Evolutionary conservation across 2,888 invertebrate genomes (phyloP), one percentile per base, ranked within the genome.

Genomic region (Drosophila mayaguana): DNA sequence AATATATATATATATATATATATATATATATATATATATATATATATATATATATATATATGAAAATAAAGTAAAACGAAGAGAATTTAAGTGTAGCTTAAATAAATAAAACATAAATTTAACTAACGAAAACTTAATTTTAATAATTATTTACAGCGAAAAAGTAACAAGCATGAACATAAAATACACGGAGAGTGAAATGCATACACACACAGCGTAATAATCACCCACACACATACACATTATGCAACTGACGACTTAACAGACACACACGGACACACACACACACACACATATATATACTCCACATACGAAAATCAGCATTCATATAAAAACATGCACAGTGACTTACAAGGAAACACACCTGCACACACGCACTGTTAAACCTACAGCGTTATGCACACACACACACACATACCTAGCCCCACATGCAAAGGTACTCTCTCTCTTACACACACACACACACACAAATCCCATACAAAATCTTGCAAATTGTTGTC

Each of bases 81-180:
- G 28, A 46, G 1, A 12, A 6, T 43, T 46, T 46, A 50, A 28
- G 32, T 32, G 18, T 50, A 50, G 50, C 18, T 18, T 32, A 32
- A 50, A 50, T 48, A 50, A 50, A 50, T 34, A 50, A 32, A 50
- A 79, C 71, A 64, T 81, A 56, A 56, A 68, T 65, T 81, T 60
- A 60, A 64, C 36, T 67, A 78, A 67, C 46, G 54, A 57, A 72
- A 70, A 72, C 63, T 66, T 72, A 67, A 83, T 78, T 79, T 81
- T 50, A 46, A 78, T 60, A 72, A 75, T 85, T 83, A 72, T 83
- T 87, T 82, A 87, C 87, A 82, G 84, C 81, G 87, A 86, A 83
- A 11, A 43, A 11, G 3, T 9, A 18, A 18, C 6, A 16, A 18
- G 9, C 55, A 55, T 34, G 36, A 46, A 64, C 5, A 50, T 0